These are phyloP conservation scores for Gallinago jamesoni DNA, from an alignment of 2,113 vertebrate species.

Conservation along the genomic window DNA sequence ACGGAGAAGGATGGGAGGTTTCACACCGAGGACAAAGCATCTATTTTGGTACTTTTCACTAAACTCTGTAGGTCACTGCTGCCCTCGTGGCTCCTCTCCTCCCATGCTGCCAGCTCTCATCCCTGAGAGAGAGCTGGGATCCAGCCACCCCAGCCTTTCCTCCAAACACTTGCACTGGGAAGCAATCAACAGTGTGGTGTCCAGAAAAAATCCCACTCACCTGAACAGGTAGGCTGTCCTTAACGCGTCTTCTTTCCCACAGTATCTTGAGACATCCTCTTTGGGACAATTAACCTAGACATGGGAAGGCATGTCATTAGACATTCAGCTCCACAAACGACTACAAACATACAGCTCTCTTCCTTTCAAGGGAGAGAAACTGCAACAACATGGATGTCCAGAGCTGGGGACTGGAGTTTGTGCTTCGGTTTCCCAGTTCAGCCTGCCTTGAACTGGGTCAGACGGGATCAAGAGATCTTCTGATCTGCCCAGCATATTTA, in stretches of 20 bases:
- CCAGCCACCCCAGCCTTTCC: not conserved
- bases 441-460: not conserved
- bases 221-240: conserved; percentile 90
- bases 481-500: not conserved
- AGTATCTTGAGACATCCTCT: conserved; percentile 79
- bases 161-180: not conserved
- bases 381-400: not conserved
- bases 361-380: not conserved
- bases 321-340: not conserved
- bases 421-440: not conserved
- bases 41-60: not conserved
- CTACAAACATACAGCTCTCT: not conserved
- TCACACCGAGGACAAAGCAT: not conserved
- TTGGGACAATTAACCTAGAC: conserved; percentile 85
- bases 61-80: not conserved
- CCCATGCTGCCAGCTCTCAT: not conserved
- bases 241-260: conserved; percentile 74
- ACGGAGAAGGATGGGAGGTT: not conserved
- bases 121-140: too few relatives aligned
- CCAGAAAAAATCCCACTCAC: conserved; percentile 58
- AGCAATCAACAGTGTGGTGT: not conserved
- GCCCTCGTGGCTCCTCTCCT: not conserved
- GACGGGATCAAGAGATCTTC: not conserved
- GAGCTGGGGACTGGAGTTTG: not conserved
- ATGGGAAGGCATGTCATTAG: not conserved